Evolutionary conservation across 1,140 invertebrate species (phyloP).

Genomic region (Drosophila nigrodunni): DNA sequence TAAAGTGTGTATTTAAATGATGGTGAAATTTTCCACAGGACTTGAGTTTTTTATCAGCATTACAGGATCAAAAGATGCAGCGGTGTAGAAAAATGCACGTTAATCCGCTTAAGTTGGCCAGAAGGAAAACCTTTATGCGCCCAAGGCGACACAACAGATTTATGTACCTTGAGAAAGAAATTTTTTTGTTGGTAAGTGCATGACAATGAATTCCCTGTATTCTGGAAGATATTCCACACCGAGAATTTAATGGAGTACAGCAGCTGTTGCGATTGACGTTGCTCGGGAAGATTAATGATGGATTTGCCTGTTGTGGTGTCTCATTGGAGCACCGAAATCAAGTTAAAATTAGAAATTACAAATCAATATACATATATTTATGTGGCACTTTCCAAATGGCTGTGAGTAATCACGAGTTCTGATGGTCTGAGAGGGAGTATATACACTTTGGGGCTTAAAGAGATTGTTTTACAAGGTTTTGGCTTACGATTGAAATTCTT

Average conservation of each 20-base stretch:
- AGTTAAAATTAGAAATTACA: constrained; percentile 52
- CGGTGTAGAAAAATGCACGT: constrained; percentile 60
- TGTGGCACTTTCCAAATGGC: constrained; percentile 22
- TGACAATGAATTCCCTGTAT: neutral
- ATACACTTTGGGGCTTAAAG: neutral
- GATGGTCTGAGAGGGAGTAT: neutral
- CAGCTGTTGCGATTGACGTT: constrained; percentile 31
- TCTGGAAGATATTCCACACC: neutral
- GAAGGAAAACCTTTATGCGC: constrained; percentile 28
- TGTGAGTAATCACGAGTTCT: constrained; percentile 5
- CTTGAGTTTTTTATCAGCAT: constrained; percentile 33
- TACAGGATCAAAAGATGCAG: constrained; percentile 47
- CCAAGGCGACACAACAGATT: constrained; percentile 36
- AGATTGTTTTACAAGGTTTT: neutral
- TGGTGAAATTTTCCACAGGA: constrained; percentile 27
- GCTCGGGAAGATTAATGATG: constrained; percentile 49
- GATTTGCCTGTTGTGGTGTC: constrained; percentile 1
- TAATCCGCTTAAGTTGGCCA: constrained; percentile 67
- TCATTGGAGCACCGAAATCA: neutral
- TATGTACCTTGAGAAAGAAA: constrained; percentile 16
- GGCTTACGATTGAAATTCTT: neutral
- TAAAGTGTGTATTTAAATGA: constrained; percentile 5
- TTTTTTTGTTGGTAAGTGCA: too few relatives aligned
- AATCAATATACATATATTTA: neutral
- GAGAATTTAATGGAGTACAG: constrained; percentile 28